phyloP scores from a whole-genome alignment of 64 coral and sea anemone genomes.

The Dendrophyllia cribrosa region DNA sequence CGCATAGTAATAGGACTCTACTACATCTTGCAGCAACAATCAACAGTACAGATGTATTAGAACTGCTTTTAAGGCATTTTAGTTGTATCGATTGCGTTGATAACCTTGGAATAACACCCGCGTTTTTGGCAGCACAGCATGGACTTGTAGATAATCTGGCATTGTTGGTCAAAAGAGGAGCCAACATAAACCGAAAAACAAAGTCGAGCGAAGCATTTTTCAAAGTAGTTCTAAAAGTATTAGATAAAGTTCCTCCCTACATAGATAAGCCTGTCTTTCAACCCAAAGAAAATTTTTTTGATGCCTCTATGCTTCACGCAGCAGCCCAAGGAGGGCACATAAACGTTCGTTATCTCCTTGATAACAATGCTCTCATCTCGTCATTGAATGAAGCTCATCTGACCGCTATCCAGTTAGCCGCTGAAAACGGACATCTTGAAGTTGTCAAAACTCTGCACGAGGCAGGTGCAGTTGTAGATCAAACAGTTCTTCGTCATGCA shows the following conservation, averaged over 20 bases:
- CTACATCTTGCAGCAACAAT: slow-evolving; percentile 46
- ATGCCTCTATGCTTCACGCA: too few species aligned
- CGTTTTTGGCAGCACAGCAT: slow-evolving; percentile 37
- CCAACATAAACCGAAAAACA: not conserved
- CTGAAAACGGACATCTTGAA: slow-evolving; percentile 7
- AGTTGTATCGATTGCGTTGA: not conserved
- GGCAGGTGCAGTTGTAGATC: not conserved
- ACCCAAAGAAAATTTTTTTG: too few species aligned
- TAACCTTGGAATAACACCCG: slow-evolving; percentile 27
- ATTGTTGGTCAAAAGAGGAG: slow-evolving; percentile 22
- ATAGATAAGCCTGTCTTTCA: too few species aligned
- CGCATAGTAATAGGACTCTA: not conserved
- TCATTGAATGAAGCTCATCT: not conserved
- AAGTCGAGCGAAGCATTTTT: too few species aligned
- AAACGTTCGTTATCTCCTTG: too few species aligned
- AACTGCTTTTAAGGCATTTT: not conserved
- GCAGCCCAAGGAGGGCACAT: too few species aligned
- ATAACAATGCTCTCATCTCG: too few species aligned
- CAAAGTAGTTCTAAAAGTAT: too few species aligned
- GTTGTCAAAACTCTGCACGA: not conserved
- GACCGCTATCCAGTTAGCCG: not conserved
- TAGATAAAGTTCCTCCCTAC: too few species aligned
- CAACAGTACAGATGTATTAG: not conserved
- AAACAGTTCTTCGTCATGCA: not conserved
- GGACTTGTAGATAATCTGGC: slow-evolving; percentile 20